These are phyloP conservation scores for Erannis defoliaria DNA, from an alignment of 2,888 invertebrate genomes.

Conservation along the genomic window DNA sequence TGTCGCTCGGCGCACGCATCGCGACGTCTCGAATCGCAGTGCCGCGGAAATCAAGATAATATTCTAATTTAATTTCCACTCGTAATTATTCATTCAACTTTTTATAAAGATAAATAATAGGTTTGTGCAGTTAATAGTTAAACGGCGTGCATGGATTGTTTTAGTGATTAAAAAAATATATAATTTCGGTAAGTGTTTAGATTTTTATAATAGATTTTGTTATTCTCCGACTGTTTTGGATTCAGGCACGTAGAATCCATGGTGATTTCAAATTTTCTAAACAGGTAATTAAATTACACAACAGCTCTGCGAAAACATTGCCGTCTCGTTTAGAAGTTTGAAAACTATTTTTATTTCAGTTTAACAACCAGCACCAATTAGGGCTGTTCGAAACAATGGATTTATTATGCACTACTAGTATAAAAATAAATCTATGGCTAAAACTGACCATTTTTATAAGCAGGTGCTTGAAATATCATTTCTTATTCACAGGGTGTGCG, in stretches of 20 bases:
- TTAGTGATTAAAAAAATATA: conserved; percentile 11
- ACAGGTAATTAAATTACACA: conserved; percentile 14
- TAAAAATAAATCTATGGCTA: too few species aligned
- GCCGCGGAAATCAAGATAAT: conserved; percentile 49
- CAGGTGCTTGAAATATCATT: not conserved
- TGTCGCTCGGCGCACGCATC: conserved; percentile 55
- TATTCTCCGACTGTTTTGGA: conserved; percentile 6
- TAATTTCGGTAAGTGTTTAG: conserved; percentile 17
- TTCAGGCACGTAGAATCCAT: conserved; percentile 15
- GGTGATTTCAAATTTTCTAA: not conserved
- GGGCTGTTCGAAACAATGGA: too few species aligned
- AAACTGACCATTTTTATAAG: not conserved
- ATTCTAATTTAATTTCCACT: conserved; percentile 15
- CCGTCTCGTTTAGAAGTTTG: not conserved
- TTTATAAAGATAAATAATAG: conserved; percentile 15
- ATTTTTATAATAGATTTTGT: not conserved
- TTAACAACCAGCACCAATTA: conserved; percentile 4
- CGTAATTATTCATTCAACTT: not conserved
- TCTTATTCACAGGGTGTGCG: not conserved
- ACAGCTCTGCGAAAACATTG: not conserved
- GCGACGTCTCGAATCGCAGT: conserved; percentile 36
- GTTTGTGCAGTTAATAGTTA: conserved; percentile 21
- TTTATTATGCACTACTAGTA: too few species aligned
- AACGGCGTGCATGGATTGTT: conserved; percentile 18
- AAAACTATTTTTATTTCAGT: conserved; percentile 18